Conservation (phyloP, 2,113 vertebrate genomes). For the Chaetops frenatus region DNA sequence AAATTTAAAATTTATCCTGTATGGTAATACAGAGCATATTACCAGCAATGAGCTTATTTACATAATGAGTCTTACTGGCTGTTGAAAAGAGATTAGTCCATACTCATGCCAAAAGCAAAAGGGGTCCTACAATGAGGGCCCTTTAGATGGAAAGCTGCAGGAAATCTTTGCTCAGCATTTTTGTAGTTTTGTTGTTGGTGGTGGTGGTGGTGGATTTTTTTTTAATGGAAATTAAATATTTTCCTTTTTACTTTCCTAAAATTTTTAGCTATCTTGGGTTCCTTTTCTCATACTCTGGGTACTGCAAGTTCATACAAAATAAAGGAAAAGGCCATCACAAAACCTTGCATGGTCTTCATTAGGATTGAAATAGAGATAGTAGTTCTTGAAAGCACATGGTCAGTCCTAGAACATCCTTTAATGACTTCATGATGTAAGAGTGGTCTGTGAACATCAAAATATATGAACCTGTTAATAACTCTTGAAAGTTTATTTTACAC, state of each 20-base stretch:
- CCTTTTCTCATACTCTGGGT: background rate
- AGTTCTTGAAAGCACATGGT: background rate
- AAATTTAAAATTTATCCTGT: background rate
- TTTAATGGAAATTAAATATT: background rate
- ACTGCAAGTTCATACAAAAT: background rate
- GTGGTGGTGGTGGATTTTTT: too few relatives aligned
- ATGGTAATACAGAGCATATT: background rate
- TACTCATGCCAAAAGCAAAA: background rate
- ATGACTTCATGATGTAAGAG: background rate
- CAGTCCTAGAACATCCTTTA: background rate
- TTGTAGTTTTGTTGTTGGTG: too few relatives aligned
- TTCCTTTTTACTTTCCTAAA: background rate
- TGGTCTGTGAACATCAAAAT: background rate
- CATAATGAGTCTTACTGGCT: background rate
- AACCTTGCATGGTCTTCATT: background rate
- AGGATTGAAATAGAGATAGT: background rate
- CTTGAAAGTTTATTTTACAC: background rate
- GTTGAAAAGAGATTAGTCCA: background rate
- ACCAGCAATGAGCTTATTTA: background rate
- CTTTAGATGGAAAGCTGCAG: background rate
- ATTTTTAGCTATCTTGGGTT: background rate
- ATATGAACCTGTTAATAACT: background rate
- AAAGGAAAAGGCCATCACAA: background rate
- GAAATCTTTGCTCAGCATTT: background rate
- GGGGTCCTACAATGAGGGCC: accelerated